These are phyloP conservation scores for Penelope pileata DNA, from an alignment of 2,113 vertebrate species.

Conservation along the genomic window DNA sequence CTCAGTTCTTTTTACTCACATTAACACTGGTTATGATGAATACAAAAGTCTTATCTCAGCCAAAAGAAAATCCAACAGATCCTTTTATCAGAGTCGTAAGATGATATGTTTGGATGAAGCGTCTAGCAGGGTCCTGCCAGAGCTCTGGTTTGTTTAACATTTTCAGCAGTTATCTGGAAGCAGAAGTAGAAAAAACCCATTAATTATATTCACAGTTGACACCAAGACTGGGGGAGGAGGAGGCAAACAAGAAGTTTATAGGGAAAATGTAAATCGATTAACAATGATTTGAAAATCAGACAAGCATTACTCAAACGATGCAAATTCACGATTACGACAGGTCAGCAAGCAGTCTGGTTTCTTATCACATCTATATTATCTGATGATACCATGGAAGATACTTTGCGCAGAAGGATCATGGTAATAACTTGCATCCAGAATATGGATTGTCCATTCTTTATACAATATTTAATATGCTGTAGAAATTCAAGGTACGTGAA, in stretches of 20 bases:
- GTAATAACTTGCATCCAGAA: not conserved
- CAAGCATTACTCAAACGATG: not conserved
- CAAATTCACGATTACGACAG: not conserved
- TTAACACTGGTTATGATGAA: not conserved
- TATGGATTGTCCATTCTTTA: conserved; percentile 1
- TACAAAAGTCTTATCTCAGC: not conserved
- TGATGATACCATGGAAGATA: not conserved
- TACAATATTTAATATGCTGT: not conserved
- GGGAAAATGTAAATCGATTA: not conserved
- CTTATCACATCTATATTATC: not conserved
- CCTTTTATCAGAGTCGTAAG: conserved; percentile 44
- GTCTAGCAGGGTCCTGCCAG: not conserved
- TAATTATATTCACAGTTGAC: conserved; percentile 7
- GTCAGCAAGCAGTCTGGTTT: not conserved
- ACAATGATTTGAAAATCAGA: not conserved
- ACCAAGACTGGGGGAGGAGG: not conserved
- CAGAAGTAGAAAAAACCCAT: conserved; percentile 39
- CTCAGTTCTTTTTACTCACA: conserved; percentile 31
- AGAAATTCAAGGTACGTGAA: not conserved
- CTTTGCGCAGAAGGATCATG: not conserved
- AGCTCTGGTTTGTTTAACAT: conserved; percentile 33
- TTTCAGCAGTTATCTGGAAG: conserved; percentile 47
- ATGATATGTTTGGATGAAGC: conserved; percentile 12
- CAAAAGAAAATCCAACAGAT: conserved; percentile 18
- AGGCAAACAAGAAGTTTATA: not conserved